A percentile compares a stretch with the other conserved stretches of the same genome.
Evolutionary conservation across 2,797 vertebrate genomes (phyloP).

Genomic region (Lagorchestes hirsutus): DNA sequence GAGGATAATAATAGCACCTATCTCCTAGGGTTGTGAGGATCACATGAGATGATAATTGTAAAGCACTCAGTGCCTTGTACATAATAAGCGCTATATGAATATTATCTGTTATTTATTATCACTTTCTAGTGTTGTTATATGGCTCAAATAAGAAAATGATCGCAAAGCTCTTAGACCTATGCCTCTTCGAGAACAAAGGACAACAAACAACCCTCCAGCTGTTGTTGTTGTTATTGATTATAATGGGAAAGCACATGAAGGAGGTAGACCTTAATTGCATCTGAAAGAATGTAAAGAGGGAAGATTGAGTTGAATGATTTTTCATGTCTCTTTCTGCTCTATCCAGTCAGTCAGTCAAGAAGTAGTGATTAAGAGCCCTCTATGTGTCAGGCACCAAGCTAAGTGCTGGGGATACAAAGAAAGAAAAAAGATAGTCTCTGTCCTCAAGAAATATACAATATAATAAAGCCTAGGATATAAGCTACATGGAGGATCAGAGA

Average conservation of each 20-base stretch:
- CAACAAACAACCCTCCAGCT: neutral
- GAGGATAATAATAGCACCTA: neutral
- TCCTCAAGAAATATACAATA: neutral
- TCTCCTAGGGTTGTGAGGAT: neutral
- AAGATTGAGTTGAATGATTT: neutral
- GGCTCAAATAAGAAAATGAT: neutral
- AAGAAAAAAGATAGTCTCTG: neutral
- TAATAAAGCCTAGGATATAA: neutral
- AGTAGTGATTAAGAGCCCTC: neutral
- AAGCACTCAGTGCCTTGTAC: neutral
- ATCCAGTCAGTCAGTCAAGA: neutral
- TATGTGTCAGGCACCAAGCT: neutral
- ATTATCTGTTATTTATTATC: neutral
- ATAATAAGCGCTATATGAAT: neutral
- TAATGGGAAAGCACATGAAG: neutral
- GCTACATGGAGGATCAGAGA: neutral
- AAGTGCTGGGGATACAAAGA: neutral
- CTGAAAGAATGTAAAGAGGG: neutral
- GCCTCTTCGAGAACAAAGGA: neutral
- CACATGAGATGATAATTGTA: neutral
- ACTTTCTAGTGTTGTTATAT: neutral
- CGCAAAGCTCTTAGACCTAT: neutral
- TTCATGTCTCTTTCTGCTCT: neutral
- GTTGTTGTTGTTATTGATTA: neutral
- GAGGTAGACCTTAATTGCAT: neutral